Conservation (phyloP, 2,888 invertebrate genomes). For the Eumacrocentrus americanus region DNA sequence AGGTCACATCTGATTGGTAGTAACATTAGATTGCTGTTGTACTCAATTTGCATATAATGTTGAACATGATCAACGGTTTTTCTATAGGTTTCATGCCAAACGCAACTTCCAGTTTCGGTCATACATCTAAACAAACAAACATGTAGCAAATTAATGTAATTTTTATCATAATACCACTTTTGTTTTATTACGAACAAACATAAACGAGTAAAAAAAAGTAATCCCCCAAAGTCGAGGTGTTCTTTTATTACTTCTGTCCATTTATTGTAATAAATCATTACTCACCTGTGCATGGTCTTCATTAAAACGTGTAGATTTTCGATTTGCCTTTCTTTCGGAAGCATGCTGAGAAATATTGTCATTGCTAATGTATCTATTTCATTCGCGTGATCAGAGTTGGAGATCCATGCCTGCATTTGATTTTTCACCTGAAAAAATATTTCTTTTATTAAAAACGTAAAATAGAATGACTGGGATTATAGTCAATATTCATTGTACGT, state of each 20-base stretch:
- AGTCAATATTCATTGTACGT: constrained; percentile 20
- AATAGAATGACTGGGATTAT: neutral
- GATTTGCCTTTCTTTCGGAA: constrained; percentile 54
- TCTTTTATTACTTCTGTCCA: constrained; percentile 26
- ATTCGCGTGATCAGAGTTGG: constrained; percentile 48
- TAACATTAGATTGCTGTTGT: constrained; percentile 59
- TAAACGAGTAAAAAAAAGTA: constrained; percentile 43
- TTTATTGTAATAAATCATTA: constrained; percentile 16
- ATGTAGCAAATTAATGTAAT: constrained; percentile 52
- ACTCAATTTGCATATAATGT: constrained; percentile 70
- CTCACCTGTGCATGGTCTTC: constrained; percentile 57
- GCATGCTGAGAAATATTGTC: constrained; percentile 56
- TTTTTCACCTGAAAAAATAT: constrained; percentile 48
- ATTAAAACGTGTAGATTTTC: constrained; percentile 55
- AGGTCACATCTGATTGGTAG: constrained; percentile 54
- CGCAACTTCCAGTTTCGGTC: constrained; percentile 62
- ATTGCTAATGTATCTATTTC: constrained; percentile 57
- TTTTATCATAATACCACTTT: constrained; percentile 47
- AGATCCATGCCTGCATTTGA: constrained; percentile 57
- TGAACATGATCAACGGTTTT: constrained; percentile 71
- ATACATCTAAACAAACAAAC: constrained; percentile 62
- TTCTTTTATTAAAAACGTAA: neutral
- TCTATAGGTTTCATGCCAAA: constrained; percentile 73
- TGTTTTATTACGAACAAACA: constrained; percentile 46
- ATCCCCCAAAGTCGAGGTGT: constrained; percentile 36